Evolutionary conservation across 2,797 vertebrate species (phyloP), one percentile per base, ranked within the genome.

Genomic region (Coluber constrictor): DNA sequence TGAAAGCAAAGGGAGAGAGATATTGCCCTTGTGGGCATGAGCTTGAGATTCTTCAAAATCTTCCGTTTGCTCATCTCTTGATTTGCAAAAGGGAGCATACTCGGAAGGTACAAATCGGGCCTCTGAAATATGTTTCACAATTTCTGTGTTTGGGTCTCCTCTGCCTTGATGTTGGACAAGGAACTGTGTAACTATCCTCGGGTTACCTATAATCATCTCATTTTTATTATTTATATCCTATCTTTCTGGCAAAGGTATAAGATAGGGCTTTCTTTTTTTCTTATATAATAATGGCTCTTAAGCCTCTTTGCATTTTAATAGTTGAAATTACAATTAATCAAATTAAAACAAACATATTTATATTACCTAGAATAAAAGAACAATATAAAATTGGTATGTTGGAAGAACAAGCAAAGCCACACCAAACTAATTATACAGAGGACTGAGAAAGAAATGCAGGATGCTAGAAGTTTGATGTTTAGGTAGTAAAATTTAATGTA

Each of bases 1-100:
- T 92, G 93, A 93, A 95, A 92, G 88, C n/a, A 92, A 2, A 55
- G 55, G 93, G 92, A 89, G 59, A 94, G 91, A 95, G 95, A 92
- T 1, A 37, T 18, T 2, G 5, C 94, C 32, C 60, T 92, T 93
- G 91, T 83, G 91, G 55, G 59, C 93, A 91, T 89, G 0, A 0
- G 92, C 95, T 95, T 93, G 27, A 51, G 23, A 51, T 70, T 29
- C n/a, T 63, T 54, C 89, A 88, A 3, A 94, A 87, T 88, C 51
- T 79, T 66, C 79, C 54, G 13, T 90, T 37, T 94, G 93, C 43
- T 61, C 95, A 89, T 87, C 74, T 43, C 32, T 47, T 93, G 61
- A 86, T 90, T 94, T 92, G 43, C 61, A 89, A 94, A 90, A 57
- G 74, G 87, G 66, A 83, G 9, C 88, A 83, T 0, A 0, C 54